Evolutionary conservation across 2,113 vertebrate genomes (phyloP), one percentile per base, ranked within the genome.

Genomic region (Amazona guildingii): DNA sequence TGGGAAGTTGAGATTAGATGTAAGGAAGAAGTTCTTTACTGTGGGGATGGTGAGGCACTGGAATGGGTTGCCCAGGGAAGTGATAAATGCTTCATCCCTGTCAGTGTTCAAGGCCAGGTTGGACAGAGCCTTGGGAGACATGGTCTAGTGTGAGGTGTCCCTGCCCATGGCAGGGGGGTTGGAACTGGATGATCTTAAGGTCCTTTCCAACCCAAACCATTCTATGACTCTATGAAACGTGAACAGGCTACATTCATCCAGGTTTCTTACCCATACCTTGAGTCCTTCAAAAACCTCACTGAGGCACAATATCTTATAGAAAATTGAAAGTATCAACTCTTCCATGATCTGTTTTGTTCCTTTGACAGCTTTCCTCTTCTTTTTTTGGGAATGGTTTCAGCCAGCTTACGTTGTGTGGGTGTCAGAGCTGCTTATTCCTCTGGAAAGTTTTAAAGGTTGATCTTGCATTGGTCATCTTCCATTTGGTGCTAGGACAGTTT

Each of bases 391-490:
- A 54, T 1, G 3, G 41, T 57, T 91, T 83, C 44, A 31, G 18
- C 17, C 35, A 57, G 20, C 4, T 92, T 44, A 6, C 1, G 0
- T 17, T 73, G 21, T 35, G 11, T 72, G 29, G 20, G 7, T 48
- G 35, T 35, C 77, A 81, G 49, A 73, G 23, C 17, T 86, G 15
- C 33, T 76, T 46, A 14, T 33, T 68, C 13, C 25, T 64, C 46
- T 61, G 48, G 27, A 10, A 76, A 68, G 5, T 27, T 76, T 62
- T 31, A 20, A 68, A 83, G 10, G 4, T 33, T 76, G 28, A 17
- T 31, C 12, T 57, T 37, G 4, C 7, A n/a, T 83, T 64, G 68
- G 37, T 57, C 28, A 31, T 25, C 28, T 85, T 82, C 41, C 14
- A 37, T 29, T 86, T 59, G 20, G 5, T 61, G 31, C 43, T 75